phyloP scores from a whole-genome alignment of 2,113 vertebrate species.

The Oreotrochilus melanogaster region DNA sequence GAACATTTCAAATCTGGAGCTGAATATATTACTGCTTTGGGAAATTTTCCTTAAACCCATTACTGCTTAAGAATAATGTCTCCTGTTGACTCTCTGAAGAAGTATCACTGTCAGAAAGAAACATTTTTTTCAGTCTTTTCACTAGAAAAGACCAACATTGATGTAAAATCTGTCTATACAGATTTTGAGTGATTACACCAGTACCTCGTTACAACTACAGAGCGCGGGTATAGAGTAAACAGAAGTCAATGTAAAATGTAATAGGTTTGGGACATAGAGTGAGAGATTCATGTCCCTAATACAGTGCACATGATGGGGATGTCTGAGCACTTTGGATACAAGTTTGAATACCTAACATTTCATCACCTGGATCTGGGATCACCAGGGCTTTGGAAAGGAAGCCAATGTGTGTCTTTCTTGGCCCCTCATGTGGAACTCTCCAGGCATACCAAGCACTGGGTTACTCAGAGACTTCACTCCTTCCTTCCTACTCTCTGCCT shows the following conservation, averaged over 20 bases:
- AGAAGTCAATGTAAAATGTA: neutral
- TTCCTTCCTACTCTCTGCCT: neutral
- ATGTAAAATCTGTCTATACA: neutral
- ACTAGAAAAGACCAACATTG: neutral
- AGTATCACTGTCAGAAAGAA: neutral
- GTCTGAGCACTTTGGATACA: neutral
- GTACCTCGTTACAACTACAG: neutral
- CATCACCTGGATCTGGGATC: neutral
- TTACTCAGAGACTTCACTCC: fast-evolving
- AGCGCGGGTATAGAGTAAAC: neutral
- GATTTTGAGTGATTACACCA: neutral
- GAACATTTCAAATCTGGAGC: neutral
- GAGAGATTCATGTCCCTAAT: fast-evolving
- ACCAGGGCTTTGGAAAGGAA: neutral
- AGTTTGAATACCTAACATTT: neutral
- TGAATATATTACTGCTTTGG: neutral
- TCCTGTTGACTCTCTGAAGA: neutral
- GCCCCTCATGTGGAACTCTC: neutral
- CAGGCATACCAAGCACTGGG: neutral
- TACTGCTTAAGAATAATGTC: neutral
- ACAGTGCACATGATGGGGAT: fast-evolving
- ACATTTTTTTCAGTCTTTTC: neutral
- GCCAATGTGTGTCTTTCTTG: fast-evolving
- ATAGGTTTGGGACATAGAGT: neutral
- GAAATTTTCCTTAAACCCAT: neutral